A percentile compares a stretch with the other conserved stretches of the same genome.
Evolutionary conservation across 2,888 invertebrate genomes (phyloP).

Genomic region (Sisyra terminalis): DNA sequence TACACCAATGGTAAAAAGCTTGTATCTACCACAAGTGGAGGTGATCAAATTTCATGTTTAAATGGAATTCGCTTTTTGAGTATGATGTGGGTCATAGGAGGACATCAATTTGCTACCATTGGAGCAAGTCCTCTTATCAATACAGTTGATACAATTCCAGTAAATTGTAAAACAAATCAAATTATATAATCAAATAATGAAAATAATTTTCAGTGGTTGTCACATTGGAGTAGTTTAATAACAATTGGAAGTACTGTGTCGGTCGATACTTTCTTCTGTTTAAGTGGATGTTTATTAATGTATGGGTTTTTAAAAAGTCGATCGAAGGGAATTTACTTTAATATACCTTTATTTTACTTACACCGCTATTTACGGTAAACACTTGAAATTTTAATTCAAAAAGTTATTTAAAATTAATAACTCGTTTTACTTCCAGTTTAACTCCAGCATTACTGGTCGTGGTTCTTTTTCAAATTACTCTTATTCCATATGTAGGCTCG

Average conservation of each 20-base stretch:
- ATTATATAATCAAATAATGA: no score
- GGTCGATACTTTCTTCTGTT: slow-evolving; percentile 45
- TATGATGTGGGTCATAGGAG: slow-evolving; percentile 1
- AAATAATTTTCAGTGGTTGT: slow-evolving; percentile 21
- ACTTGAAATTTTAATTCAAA: background rate
- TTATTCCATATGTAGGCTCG: slow-evolving; percentile 28
- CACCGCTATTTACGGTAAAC: slow-evolving; percentile 28
- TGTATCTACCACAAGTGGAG: background rate
- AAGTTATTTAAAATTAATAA: background rate
- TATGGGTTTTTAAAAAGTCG: slow-evolving; percentile 24
- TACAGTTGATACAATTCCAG: background rate
- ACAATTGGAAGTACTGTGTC: slow-evolving; percentile 30
- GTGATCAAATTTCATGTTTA: background rate
- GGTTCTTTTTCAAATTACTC: slow-evolving; percentile 26
- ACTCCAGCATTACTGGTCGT: slow-evolving; percentile 29
- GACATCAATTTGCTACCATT: slow-evolving; percentile 17
- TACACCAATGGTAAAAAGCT: background rate
- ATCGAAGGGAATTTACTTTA: slow-evolving; percentile 18
- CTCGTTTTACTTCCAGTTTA: slow-evolving; percentile 20
- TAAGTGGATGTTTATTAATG: slow-evolving; percentile 40
- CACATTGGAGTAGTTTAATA: slow-evolving; percentile 13
- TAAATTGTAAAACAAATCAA: slow-evolving; percentile 1
- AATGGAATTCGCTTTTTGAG: slow-evolving; percentile 3
- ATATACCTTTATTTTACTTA: slow-evolving; percentile 22
- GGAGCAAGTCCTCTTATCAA: slow-evolving; percentile 14